Evolutionary conservation across 2,888 invertebrate species (phyloP).

Genomic region (Erynnis tages): DNA sequence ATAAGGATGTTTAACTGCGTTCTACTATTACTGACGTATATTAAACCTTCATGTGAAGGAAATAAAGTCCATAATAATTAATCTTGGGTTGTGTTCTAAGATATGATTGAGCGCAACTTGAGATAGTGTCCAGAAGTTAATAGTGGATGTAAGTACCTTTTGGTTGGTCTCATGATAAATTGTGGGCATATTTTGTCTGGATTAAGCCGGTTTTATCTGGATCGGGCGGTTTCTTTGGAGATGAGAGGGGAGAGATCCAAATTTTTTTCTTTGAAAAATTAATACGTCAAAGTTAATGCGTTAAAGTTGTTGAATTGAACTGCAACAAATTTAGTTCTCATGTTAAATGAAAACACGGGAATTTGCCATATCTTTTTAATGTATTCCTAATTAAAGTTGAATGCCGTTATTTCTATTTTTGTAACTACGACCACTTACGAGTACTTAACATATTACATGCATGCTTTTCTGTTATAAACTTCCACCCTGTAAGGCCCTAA

Average conservation of each 20-base stretch:
- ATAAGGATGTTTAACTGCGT: no score
- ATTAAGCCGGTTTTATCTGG: slow-evolving; percentile 19
- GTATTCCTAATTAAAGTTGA: no score
- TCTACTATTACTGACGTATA: background rate
- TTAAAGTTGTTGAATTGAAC: no score
- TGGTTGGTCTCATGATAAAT: slow-evolving; percentile 41
- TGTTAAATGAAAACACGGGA: no score
- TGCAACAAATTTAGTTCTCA: no score
- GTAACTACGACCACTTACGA: no score
- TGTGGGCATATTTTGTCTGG: slow-evolving; percentile 40
- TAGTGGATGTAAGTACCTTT: slow-evolving; percentile 51
- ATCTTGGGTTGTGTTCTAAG: background rate
- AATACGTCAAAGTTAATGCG: background rate
- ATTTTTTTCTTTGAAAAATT: background rate
- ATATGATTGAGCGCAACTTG: slow-evolving; percentile 43
- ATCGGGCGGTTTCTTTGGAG: background rate
- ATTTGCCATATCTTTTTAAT: no score
- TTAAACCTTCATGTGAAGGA: background rate
- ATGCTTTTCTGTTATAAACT: background rate
- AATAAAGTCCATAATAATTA: background rate
- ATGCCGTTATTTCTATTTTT: no score
- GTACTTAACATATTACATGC: no score
- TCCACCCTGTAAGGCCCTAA: background rate
- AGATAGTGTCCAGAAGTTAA: slow-evolving; percentile 57
- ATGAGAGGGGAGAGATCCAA: background rate